Evolutionary conservation across 2,888 invertebrate species (phyloP), one percentile per base, ranked within the genome.

Genomic region (Diplolepis rosae): DNA sequence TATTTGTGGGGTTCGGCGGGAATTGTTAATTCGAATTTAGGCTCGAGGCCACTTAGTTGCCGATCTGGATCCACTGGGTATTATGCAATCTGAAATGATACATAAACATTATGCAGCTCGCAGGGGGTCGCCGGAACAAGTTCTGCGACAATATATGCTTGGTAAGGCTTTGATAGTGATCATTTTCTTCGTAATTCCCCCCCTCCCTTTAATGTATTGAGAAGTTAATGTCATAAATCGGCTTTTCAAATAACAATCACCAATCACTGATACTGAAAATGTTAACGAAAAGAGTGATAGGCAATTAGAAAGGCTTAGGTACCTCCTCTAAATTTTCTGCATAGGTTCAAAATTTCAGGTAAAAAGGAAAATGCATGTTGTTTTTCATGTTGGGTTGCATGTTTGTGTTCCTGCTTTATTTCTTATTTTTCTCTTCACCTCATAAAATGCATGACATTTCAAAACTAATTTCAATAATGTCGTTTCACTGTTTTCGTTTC

Each of bases 21-120:
- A 73, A 79, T 80, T 84, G 80, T 85, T 85, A 80, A 80, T 85
- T 88, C 80, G 76, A 80, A 84, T 85, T 83, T 92, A 97, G 96
- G 94, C 96, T 89, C 94, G 97, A 90, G 98, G 97, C 88, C 97
- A 98, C 92, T 94, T 96, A 91, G 95, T 96, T 85, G 96, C 97
- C 82, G 95, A 95, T 89, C 91, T 98, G 92, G 98, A 98, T 92
- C 98, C 98, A 82, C 93, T 98, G 89, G 95, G 95, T 91, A 96
- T 98, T 91, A 94, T 92, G 90, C 93, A 93, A 90, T 92, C 92
- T 87, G 92, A 92, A 89, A 91, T 92, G 90, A 90, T 91, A 85
- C 90, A 90, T 85, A 88, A 89, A 83, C 88, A 89, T 85, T 90
- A 88, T 83, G 88, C 87, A 80, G 89, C 92, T 82, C 89, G 90